Conservation (phyloP, 2,113 vertebrate species). For the Phaethon lepturus region DNA sequence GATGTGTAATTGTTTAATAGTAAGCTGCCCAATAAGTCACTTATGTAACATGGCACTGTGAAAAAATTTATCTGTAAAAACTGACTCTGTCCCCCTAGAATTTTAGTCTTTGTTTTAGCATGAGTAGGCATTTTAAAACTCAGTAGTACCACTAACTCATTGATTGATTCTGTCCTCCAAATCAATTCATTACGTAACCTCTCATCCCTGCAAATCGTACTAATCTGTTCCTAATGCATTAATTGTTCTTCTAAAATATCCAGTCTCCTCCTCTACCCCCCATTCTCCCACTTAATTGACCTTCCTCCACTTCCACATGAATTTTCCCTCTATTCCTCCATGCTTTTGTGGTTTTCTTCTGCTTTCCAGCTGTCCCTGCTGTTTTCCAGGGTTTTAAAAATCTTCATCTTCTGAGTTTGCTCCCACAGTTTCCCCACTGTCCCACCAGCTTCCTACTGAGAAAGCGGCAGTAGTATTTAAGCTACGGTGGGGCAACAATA, state of each 20-base stretch:
- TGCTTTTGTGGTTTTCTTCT: background rate
- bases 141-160: background rate
- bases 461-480: background rate
- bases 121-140: background rate
- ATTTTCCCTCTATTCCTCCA: background rate
- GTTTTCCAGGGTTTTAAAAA: background rate
- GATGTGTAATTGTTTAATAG: background rate
- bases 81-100: fast-evolving
- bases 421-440: background rate
- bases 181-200: background rate
- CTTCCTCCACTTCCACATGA: background rate
- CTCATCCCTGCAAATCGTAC: background rate
- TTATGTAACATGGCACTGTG: background rate
- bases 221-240: background rate
- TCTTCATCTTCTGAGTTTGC: fast-evolving
- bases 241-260: background rate
- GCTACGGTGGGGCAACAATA: background rate
- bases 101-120: background rate
- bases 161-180: background rate
- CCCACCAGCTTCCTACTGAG: background rate
- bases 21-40: background rate
- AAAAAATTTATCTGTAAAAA: background rate
- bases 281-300: background rate
- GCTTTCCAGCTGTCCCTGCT: background rate
- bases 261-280: background rate